Evolutionary conservation across 2,113 vertebrate genomes (phyloP), one percentile per base, ranked within the genome.

Genomic region (Tenrec ecaudatus): DNA sequence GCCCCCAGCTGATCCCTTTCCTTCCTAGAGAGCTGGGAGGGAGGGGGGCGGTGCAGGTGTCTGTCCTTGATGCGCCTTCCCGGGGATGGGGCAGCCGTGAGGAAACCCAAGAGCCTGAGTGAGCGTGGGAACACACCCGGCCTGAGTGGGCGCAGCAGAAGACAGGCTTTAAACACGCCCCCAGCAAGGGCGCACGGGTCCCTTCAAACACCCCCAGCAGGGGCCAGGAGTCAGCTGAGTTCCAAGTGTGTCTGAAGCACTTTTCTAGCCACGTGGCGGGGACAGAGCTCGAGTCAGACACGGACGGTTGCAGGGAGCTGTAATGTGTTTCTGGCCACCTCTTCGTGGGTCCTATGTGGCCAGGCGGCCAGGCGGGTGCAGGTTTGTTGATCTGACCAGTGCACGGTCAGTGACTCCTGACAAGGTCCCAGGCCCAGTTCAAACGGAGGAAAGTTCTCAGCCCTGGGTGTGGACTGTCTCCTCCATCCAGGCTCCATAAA

Each of bases 251-350:
- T 10, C 47, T 38, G 6, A 92, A 92, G 60, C 77, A 36, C 22
- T 87, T 83, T 94, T 76, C 31, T 75, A 79, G 57, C 91, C 33
- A 82, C 79, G 47, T 10, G 9, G 47, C 92, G 66, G 47, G 91
- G 62, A 40, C 75, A 38, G 29, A 93, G 86, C 88, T 81, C 88
- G 60, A 94, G 80, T 88, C 89, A 91, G 23, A 14, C 23, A 84
- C 36, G 25, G 12, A 84, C 36, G 9, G 47, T 53, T 53, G 47
- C 47, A 14, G 47, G 47, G 9, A 53, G 33, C 47, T 29, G 57
- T 3, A 80, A 31, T 88, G 27, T 82, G 78, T 66, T 89, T 78
- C 40, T 91, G 64, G 33, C 69, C 71, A 86, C 36, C 87, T 69
- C 69, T 64, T 47, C 27, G 57, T 85, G 79, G 84, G 79, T 20